Percentiles rank a stretch among this genome's conserved stretches.
Conservation (phyloP, 2,113 vertebrate species). For the Diadophis punctatus region DNA sequence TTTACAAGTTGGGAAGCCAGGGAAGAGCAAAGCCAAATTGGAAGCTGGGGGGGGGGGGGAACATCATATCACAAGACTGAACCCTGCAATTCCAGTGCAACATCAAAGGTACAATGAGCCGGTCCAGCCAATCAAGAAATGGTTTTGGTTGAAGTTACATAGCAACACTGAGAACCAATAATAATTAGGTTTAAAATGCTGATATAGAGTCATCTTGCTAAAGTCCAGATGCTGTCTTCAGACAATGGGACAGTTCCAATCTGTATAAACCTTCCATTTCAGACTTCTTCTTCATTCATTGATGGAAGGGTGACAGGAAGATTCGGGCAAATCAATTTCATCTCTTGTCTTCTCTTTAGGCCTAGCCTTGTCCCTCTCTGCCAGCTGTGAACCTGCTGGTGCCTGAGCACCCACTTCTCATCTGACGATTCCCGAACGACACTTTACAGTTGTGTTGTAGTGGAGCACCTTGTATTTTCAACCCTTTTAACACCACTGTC, state of each 20-base stretch:
- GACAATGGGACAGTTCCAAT: not conserved
- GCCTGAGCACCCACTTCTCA: not conserved
- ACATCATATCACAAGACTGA: not conserved
- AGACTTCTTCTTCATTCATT: not conserved
- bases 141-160: not conserved
- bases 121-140: not conserved
- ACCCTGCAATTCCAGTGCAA: not conserved
- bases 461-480: not conserved
- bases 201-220: not conserved
- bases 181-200: not conserved
- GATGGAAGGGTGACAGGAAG: not conserved
- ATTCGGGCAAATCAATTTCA: not conserved
- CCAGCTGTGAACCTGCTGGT: not conserved
- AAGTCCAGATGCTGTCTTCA: not conserved
- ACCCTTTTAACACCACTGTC: not conserved
- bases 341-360: not conserved
- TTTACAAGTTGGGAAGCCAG: not conserved
- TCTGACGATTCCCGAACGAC: not conserved
- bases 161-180: not conserved
- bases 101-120: not conserved
- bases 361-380: not conserved
- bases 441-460: not conserved
- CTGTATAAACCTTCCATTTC: not conserved
- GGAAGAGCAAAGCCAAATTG: not conserved
- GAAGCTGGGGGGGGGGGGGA: accelerated